These are phyloP conservation scores for Callospermophilus lateralis DNA, from an alignment of 2,113 vertebrate species.

Conservation along the genomic window DNA sequence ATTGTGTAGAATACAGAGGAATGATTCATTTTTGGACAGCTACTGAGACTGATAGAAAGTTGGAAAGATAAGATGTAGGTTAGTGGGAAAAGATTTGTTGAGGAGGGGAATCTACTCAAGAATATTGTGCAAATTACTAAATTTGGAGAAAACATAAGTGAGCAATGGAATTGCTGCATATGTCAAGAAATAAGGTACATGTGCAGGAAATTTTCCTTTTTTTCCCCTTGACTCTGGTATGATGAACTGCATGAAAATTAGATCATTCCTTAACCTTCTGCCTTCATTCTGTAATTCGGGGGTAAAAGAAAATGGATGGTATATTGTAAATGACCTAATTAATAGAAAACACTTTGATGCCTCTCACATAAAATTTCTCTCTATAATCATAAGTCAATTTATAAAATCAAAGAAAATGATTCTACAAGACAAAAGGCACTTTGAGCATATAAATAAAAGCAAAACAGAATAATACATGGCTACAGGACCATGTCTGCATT, in stretches of 20 bases:
- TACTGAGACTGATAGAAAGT: not conserved
- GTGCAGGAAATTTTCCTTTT: not conserved
- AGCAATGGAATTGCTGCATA: not conserved
- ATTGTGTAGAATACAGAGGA: not conserved
- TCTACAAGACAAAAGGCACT: not conserved
- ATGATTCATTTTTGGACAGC: no score
- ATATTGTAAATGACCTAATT: not conserved
- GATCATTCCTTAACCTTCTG: not conserved
- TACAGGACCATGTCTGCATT: not conserved
- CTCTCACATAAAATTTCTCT: not conserved
- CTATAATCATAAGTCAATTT: not conserved
- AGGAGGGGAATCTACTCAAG: not conserved
- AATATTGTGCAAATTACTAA: not conserved
- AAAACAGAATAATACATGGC: not conserved
- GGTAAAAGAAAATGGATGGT: not conserved
- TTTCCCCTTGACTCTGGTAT: not conserved
- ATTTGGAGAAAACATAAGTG: not conserved
- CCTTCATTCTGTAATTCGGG: not conserved
- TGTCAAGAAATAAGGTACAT: not conserved
- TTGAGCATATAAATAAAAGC: not conserved
- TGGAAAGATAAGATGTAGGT: rapidly evolving
- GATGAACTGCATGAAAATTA: not conserved
- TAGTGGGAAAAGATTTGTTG: not conserved
- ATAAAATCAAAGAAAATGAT: not conserved
- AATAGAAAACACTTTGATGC: not conserved